Conservation (phyloP, 1,140 invertebrate genomes). For the Drosophila kikkawai region DNA sequence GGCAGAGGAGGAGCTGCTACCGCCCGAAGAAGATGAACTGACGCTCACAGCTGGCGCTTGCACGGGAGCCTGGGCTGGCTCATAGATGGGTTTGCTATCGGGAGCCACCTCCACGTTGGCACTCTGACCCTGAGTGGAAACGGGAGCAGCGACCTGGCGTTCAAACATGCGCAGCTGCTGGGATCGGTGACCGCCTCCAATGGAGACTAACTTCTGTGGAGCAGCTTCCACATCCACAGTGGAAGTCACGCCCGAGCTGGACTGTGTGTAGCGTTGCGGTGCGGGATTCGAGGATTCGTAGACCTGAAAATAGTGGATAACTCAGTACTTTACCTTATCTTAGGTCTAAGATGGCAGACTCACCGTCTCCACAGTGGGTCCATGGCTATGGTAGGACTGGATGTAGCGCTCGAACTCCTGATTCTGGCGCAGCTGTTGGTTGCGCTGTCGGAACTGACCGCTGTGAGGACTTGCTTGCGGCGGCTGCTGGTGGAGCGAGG, state of each 20-base stretch:
- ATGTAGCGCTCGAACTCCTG: conserved; percentile 83
- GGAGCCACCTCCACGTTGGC: conserved; percentile 53
- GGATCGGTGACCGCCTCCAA: conserved; percentile 44
- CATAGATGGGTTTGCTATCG: conserved; percentile 68
- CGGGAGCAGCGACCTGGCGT: conserved; percentile 71
- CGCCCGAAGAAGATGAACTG: conserved; percentile 23
- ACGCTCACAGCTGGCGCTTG: conserved; percentile 31
- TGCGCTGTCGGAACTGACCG: conserved; percentile 70
- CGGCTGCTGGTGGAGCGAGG: conserved; percentile 58
- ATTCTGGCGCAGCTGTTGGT: conserved; percentile 75
- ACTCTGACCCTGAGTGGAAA: conserved; percentile 42
- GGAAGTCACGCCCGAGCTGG: conserved; percentile 33
- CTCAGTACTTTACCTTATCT: background rate
- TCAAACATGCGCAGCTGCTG: conserved; percentile 76
- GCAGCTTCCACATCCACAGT: conserved; percentile 13
- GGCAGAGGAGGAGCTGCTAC: conserved; percentile 14
- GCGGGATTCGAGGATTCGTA: conserved; percentile 75
- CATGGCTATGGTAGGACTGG: conserved; percentile 78
- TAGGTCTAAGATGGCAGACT: conserved; percentile 13
- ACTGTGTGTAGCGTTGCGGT: conserved; percentile 66
- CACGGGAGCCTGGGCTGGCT: conserved; percentile 34
- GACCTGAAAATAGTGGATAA: conserved; percentile 38
- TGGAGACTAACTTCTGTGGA: conserved; percentile 53
- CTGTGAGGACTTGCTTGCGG: conserved; percentile 42
- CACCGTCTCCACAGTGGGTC: conserved; percentile 80